phyloP scores from a whole-genome alignment of 2,113 vertebrate genomes.

The Cathartes aura region DNA sequence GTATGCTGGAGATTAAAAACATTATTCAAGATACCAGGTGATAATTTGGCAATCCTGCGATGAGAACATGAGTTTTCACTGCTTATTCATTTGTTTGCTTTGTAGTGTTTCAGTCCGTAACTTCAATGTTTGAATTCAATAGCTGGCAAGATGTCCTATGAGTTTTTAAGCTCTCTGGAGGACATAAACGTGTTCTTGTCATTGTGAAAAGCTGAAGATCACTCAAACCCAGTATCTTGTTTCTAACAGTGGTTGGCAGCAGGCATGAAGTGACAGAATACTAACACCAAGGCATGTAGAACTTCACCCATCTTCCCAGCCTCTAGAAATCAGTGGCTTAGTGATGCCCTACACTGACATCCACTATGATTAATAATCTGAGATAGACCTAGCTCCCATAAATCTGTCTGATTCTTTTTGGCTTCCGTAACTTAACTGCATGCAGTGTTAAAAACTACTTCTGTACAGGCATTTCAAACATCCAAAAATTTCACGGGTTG shows the following conservation, averaged over 20 bases:
- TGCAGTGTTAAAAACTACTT: background rate
- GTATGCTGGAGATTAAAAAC: conserved; percentile 36
- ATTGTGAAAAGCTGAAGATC: background rate
- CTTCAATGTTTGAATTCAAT: background rate
- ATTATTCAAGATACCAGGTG: background rate
- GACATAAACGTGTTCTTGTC: background rate
- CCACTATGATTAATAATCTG: background rate
- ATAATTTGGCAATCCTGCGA: conserved; percentile 44
- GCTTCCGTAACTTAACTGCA: background rate
- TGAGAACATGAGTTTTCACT: background rate
- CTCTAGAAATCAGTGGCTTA: background rate
- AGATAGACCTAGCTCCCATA: background rate
- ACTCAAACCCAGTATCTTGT: background rate
- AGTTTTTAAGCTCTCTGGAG: background rate
- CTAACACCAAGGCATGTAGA: background rate
- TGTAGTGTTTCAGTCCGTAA: background rate
- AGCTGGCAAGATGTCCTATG: background rate
- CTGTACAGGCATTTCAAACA: background rate
- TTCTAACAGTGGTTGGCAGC: background rate
- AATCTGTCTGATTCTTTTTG: background rate
- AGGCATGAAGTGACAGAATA: background rate
- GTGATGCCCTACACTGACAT: background rate
- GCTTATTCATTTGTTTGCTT: conserved; percentile 26
- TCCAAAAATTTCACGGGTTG: background rate
- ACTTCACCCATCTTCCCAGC: background rate